Conservation (phyloP, 2,113 vertebrate species). For the Dicrurus megarhynchus region DNA sequence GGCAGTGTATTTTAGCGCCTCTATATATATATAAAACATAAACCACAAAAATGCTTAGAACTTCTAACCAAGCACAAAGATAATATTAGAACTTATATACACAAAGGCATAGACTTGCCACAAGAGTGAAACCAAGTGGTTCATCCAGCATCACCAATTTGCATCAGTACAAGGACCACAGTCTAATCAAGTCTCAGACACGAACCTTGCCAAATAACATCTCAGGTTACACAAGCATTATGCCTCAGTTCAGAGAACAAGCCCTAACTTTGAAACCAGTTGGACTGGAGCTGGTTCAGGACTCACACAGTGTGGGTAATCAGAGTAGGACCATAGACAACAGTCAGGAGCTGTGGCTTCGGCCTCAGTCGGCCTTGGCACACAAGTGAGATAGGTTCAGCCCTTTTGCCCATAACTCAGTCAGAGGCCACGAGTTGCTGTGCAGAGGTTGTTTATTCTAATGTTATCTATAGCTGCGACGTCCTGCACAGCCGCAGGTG, state of each 20-base stretch:
- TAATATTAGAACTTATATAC: background rate
- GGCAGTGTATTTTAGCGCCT: background rate
- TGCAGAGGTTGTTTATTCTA: too few species aligned
- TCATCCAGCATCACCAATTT: background rate
- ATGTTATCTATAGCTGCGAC: too few species aligned
- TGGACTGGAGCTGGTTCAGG: background rate
- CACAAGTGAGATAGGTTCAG: too few species aligned
- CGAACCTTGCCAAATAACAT: background rate
- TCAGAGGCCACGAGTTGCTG: too few species aligned
- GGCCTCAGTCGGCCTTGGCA: too few species aligned
- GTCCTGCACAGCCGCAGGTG: too few species aligned
- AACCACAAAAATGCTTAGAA: background rate
- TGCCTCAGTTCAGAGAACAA: background rate
- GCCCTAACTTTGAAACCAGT: background rate
- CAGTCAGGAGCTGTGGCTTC: too few species aligned
- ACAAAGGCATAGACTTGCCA: background rate
- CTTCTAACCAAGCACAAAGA: background rate
- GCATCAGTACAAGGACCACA: background rate
- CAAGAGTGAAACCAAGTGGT: background rate
- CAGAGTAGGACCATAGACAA: background rate
- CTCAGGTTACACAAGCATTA: background rate
- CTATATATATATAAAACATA: background rate
- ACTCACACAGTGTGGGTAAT: background rate
- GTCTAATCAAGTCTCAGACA: background rate
- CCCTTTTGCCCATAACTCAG: too few species aligned